phyloP scores from a whole-genome alignment of 1,140 invertebrate species.

The Cecropterus lyciades region DNA sequence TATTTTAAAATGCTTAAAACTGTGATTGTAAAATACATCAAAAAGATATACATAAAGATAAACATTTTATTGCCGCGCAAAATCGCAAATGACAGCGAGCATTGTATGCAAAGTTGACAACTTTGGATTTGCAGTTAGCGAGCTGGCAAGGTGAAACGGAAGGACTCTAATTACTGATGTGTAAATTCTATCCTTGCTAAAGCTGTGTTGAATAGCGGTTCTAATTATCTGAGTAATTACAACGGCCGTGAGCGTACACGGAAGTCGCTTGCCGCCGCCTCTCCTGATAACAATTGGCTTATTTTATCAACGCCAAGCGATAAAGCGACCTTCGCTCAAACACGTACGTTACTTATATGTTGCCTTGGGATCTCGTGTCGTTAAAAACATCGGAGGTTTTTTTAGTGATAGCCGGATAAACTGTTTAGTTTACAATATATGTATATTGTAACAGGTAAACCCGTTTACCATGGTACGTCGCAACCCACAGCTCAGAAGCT shows the following conservation, averaged over 20 bases:
- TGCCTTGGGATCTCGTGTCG: conserved; percentile 29
- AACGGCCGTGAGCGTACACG: conserved; percentile 65
- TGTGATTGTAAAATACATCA: too few relatives aligned
- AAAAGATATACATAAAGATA: background rate
- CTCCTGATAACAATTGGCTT: conserved; percentile 79
- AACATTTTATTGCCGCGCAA: background rate
- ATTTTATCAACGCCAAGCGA: conserved; percentile 74
- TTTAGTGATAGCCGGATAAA: too few relatives aligned
- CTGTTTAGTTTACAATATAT: too few relatives aligned
- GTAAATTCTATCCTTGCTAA: conserved; percentile 35
- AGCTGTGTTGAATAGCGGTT: conserved; percentile 39
- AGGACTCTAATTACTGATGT: conserved; percentile 33
- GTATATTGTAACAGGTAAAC: background rate
- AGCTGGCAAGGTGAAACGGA: conserved; percentile 36
- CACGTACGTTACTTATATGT: conserved; percentile 42
- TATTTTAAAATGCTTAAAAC: too few relatives aligned
- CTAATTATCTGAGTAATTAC: conserved; percentile 48
- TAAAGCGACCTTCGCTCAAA: conserved; percentile 66
- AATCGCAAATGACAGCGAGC: conserved; percentile 11
- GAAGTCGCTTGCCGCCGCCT: conserved; percentile 67
- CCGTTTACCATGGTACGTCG: too few relatives aligned
- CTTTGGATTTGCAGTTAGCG: conserved; percentile 31
- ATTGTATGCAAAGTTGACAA: conserved; percentile 35
- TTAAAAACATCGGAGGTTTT: conserved; percentile 21
- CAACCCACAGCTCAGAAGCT: too few relatives aligned